These are phyloP conservation scores for Caradrina clavipalpis DNA, from an alignment of 2,888 invertebrate genomes.

Conservation along the genomic window DNA sequence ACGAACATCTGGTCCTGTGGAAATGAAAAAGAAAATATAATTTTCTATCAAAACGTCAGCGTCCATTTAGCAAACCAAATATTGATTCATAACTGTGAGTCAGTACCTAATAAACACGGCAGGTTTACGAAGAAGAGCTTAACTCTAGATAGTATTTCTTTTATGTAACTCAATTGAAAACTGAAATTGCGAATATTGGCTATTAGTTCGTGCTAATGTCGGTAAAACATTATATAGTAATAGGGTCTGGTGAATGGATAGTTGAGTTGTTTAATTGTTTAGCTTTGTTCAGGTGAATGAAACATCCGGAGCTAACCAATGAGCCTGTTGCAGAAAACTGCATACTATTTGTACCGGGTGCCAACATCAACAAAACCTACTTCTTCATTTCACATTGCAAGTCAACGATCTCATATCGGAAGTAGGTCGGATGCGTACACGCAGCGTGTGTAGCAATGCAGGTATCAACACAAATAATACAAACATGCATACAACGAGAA, in stretches of 20 bases:
- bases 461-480: conserved; percentile 33
- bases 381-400: conserved; percentile 60
- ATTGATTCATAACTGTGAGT: conserved; percentile 45
- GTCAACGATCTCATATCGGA: conserved; percentile 66
- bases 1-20: conserved; percentile 46
- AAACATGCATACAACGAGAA: conserved; percentile 14
- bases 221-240: not conserved
- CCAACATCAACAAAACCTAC: conserved; percentile 67
- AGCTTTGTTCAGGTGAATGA: conserved; percentile 27
- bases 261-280: too few species aligned
- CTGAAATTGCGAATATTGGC: not conserved
- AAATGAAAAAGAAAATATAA: conserved; percentile 46
- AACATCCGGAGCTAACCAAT: conserved; percentile 19
- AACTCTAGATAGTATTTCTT: conserved; percentile 1
- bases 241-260: not conserved
- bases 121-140: conserved; percentile 6
- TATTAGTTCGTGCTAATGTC: not conserved
- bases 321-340: conserved; percentile 53
- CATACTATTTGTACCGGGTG: conserved; percentile 54
- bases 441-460: conserved; percentile 34
- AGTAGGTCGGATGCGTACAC: conserved; percentile 57
- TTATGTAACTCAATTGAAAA: conserved; percentile 17
- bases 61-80: conserved; percentile 49
- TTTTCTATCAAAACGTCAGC: conserved; percentile 49
- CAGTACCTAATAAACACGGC: conserved; percentile 22